Percentiles rank a stretch among this genome's conserved stretches.
These are phyloP conservation scores for Alloplasta piceator DNA, from an alignment of 2,888 invertebrate genomes.

Conservation along the genomic window DNA sequence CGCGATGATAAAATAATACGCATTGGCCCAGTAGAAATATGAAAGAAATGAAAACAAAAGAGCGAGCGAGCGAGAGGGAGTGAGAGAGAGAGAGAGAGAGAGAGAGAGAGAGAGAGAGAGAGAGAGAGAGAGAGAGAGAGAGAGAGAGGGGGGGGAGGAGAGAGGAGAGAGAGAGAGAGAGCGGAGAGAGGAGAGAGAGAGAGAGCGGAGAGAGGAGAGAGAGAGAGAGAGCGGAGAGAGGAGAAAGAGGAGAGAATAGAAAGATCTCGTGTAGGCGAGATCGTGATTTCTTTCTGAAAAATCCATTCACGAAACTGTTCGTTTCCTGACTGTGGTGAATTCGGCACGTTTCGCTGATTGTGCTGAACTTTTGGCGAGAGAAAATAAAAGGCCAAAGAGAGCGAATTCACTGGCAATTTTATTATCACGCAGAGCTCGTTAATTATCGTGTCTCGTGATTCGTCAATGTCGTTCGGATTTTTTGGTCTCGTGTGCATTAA, in stretches of 20 bases:
- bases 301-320: constrained; percentile 9
- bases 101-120: too few relatives aligned
- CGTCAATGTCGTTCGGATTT: constrained; percentile 48
- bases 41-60: too few relatives aligned
- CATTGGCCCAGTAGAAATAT: constrained; percentile 27
- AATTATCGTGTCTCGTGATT: constrained; percentile 42
- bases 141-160: too few relatives aligned
- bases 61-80: too few relatives aligned
- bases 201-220: too few relatives aligned
- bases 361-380: constrained; percentile 5
- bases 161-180: too few relatives aligned
- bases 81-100: too few relatives aligned
- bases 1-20: constrained; percentile 23
- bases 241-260: constrained; percentile 19
- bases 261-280: constrained; percentile 13
- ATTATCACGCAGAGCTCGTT: constrained; percentile 35
- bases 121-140: too few relatives aligned
- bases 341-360: background rate
- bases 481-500: constrained; percentile 13
- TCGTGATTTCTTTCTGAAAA: constrained; percentile 15
- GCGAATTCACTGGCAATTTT: constrained; percentile 14
- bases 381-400: background rate
- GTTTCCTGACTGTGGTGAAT: constrained; percentile 46
- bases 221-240: background rate
- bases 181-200: too few relatives aligned